Evolutionary conservation across 2,113 vertebrate genomes (phyloP).

Genomic region (Panthera tigris): DNA sequence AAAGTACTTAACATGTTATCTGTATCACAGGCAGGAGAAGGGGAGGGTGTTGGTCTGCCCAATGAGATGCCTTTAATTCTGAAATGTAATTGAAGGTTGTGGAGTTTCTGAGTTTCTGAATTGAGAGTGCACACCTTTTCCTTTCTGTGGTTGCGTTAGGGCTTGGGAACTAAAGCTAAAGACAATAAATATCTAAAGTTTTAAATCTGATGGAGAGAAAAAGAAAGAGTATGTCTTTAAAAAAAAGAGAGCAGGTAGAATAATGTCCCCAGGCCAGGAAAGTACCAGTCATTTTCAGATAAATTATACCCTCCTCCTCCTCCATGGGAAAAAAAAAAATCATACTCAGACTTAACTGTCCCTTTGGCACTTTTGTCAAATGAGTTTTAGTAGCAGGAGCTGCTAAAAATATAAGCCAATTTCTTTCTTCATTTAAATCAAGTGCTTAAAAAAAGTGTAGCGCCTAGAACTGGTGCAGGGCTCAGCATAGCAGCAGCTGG

Average conservation of each 20-base stretch:
- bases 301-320: slow-evolving; percentile 79
- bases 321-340: slow-evolving; percentile 75
- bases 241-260: slow-evolving; percentile 62
- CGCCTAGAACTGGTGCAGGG: slow-evolving; percentile 54
- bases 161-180: slow-evolving; percentile 40
- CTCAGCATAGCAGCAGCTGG: slow-evolving; percentile 20
- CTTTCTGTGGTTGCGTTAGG: neutral
- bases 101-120: neutral
- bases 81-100: neutral
- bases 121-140: neutral
- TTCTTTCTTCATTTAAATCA: slow-evolving; percentile 77
- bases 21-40: neutral
- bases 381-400: slow-evolving; percentile 82
- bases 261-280: slow-evolving; percentile 77
- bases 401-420: slow-evolving; percentile 81
- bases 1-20: neutral
- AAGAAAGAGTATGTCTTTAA: slow-evolving; percentile 27
- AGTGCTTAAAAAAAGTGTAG: slow-evolving; percentile 74
- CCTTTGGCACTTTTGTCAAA: slow-evolving; percentile 81
- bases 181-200: slow-evolving; percentile 61
- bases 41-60: neutral
- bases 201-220: slow-evolving; percentile 57
- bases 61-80: neutral
- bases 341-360: slow-evolving; percentile 79
- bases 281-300: slow-evolving; percentile 81